Evolutionary conservation across 2,888 invertebrate genomes (phyloP), one percentile per base, ranked within the genome.

Genomic region (Dione juno): DNA sequence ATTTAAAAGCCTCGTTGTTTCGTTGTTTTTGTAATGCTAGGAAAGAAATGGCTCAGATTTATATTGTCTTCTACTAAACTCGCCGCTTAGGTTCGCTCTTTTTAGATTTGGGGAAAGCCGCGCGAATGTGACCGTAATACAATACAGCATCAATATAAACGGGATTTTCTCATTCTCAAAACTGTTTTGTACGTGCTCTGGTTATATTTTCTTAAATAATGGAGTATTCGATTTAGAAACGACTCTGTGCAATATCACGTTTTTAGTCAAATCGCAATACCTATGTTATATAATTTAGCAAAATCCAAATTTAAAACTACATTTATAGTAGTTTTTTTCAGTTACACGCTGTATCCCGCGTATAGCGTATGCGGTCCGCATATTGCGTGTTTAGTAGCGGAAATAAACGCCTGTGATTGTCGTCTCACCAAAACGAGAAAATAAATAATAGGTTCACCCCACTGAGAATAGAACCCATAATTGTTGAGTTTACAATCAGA

Each of bases 61-160:
- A 68, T 68, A 54, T 68, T 54, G 61, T 53, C 43, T 35, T 53
- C 67, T 35, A 53, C 61, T 68, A 67, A 61, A 61, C 61, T 63
- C 35, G 61, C 41, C 67, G 67, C 67, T 69, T 61, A 59, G 53
- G 61, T 48, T 61, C 48, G 69, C 41, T 65, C 53, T 19, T 53
- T 68, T 71, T 69, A 67, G 71, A 67, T 71, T 58, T 67, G 54
- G 58, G 52, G n/a, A 71, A 67, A 58, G 67, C 50, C 64, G 16
- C 37, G 65, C 68, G 69, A 68, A 71, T 71, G 66, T 71, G 68
- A 71, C 68, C 66, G 68, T 66, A 61, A 71, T 69, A 65, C 53
- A 41, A 61, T 52, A 67, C 57, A 61, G 13, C 41, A 43, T 48
- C 54, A 66, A 61, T 45, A 61, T 48, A 45, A 61, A 40, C 10